These are phyloP conservation scores for Heliconius melpomene DNA, from an alignment of 1,140 invertebrate genomes.

Conservation along the genomic window DNA sequence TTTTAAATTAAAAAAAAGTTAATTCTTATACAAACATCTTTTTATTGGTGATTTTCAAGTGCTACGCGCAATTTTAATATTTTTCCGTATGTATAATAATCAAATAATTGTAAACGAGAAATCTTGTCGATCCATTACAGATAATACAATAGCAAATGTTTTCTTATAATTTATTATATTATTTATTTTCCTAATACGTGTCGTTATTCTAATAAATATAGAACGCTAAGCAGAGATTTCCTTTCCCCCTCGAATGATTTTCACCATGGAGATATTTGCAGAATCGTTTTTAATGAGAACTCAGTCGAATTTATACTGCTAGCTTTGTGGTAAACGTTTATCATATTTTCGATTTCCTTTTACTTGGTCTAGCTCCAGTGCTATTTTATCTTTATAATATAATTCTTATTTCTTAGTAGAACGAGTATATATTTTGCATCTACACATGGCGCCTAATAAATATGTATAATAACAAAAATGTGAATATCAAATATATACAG, in stretches of 20 bases:
- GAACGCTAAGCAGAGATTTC: conserved; percentile 6
- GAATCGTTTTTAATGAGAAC: conserved; percentile 23
- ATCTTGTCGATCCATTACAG: background rate
- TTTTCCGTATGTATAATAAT: background rate
- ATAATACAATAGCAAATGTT: background rate
- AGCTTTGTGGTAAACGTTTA: conserved; percentile 13
- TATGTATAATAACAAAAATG: too few species aligned
- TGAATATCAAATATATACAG: too few species aligned
- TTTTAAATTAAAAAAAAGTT: too few species aligned
- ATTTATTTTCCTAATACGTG: conserved; percentile 7
- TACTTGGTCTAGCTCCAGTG: background rate
- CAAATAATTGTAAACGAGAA: background rate
- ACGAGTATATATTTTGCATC: too few species aligned
- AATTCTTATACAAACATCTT: too few species aligned
- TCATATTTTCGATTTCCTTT: conserved; percentile 31
- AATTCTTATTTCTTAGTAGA: background rate
- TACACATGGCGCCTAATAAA: too few species aligned
- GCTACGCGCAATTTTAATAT: too few species aligned
- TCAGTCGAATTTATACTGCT: conserved; percentile 20
- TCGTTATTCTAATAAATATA: conserved; percentile 20
- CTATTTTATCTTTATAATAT: background rate
- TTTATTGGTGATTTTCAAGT: background rate
- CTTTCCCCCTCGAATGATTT: conserved; percentile 26
- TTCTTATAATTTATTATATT: background rate
- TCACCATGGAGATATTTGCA: conserved; percentile 21